Evolutionary conservation across 2,797 vertebrate genomes (phyloP), one percentile per base, ranked within the genome.

Genomic region (Sarcophilus harrisii): DNA sequence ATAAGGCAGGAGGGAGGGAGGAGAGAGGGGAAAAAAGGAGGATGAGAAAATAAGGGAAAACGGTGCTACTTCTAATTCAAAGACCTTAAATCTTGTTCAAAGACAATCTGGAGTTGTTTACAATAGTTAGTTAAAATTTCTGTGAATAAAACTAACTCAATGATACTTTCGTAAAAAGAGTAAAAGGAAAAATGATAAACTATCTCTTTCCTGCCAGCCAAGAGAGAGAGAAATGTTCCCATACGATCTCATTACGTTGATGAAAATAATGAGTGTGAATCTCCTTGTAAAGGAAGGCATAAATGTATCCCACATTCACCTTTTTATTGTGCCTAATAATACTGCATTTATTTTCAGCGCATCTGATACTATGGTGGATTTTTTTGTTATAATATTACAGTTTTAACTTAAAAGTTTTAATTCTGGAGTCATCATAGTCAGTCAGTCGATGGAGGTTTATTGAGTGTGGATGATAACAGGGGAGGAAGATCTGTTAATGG

Each of bases 171-270:
- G 93, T 96, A 73, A 95, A 96, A 98, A 97, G 95, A 95, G 5
- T 62, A 96, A 73, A 94, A 95, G 92, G 58, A 95, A 92, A 93
- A 97, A 91, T 66, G 96, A 94, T 91, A 12, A 91, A 93, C 66
- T 94, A 59, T 57, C 62, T 95, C 66, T 92, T 97, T 97, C 94
- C 94, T 95, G 90, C 96, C 92, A 97, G 95, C 91, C 95, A 52
- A 52, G 97, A 92, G 91, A 92, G 92, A 9, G 28, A 97, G 96
- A 97, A 91, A 94, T 94, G 91, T 96, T 93, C 96, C 95, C 57
- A 94, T 94, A 94, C 94, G 96, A 97, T 98, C 97, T 98, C 95
- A 98, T 98, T 98, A 98, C 95, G 97, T 94, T 57, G 60, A 97
- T 3, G 97, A 96, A 90, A 96, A 96, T 92, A 97, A 93, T 94